Base-by-base conservation (phyloP, 2,797 vertebrate species). In the Pseudopleuronectes americanus region DNA sequence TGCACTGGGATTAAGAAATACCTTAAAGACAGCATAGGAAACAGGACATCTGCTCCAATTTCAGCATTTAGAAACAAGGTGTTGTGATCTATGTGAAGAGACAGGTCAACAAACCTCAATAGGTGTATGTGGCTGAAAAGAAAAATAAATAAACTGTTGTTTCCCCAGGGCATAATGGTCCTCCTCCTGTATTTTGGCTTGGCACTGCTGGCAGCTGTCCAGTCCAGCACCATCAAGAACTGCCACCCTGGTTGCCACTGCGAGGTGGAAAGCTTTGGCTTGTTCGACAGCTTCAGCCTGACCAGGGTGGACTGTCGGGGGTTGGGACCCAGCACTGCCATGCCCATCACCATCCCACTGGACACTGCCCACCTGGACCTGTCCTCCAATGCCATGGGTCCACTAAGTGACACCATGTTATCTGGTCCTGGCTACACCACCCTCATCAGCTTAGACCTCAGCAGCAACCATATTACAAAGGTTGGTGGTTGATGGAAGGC, bases 231-330 rank as follows among this genome's bases (percentile, higher is more conserved):
- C 0, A 93, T 93, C 51, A 95, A 92, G 89, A 96, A 94, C 64
- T 99, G 98, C 86, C 96, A 96, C 85, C 95, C 95, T 0, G 93
- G 96, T 24, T 99, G 98, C 83, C 95, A 84, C 69, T 99, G 98
- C 0, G 96, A 99, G 66, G 97, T 98, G 84, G 97, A 99, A 86
- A 98, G 93, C 68, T 99, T 97, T 0, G 98, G 98, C 33, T 94
- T 98, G 66, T 99, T 99, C 0, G 96, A 98, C 91, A 99, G 98
- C 92, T 99, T 99, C 92, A 99, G 98, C 79, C 84, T 99, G 85
- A 99, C 97, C 55, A 95, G 95, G 43, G 97, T 98, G 69, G 96
- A 98, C 82, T 99, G 98, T 83, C 94, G 95, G 1, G 92, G 95
- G 8, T 85, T 98, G 23, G 96, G 96, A 1, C 93, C 95, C 1